A percentile compares a stretch with the other conserved stretches of the same genome.
Conservation (phyloP, 2,113 vertebrate species). For the Hemiprocne comata region DNA sequence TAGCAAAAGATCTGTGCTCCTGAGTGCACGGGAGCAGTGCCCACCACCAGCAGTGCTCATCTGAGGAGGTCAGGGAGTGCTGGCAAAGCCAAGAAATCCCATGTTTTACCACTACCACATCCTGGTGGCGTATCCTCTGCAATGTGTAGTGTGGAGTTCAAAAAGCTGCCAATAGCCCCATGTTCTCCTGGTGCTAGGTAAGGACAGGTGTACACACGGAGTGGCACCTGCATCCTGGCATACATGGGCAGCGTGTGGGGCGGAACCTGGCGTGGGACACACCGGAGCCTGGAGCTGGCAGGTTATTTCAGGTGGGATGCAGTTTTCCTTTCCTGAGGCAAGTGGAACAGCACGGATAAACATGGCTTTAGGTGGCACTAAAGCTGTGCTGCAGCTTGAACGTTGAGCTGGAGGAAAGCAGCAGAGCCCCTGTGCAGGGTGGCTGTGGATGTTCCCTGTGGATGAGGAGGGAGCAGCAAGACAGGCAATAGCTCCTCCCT, state of each 20-base stretch:
- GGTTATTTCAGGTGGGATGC: slow-evolving; percentile 21
- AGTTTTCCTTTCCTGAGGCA: background rate
- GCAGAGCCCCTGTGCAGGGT: background rate
- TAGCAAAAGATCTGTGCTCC: background rate
- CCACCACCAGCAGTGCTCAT: background rate
- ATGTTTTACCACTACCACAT: accelerated
- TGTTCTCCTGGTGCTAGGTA: accelerated
- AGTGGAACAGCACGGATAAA: background rate
- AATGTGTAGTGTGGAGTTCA: background rate
- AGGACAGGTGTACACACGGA: background rate
- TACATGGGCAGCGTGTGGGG: background rate
- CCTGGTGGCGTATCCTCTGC: background rate
- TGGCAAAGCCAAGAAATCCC: background rate
- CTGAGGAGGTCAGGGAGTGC: accelerated
- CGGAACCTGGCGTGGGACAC: slow-evolving; percentile 1
- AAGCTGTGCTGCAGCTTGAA: background rate
- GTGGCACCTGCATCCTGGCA: background rate
- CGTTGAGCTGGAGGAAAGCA: background rate
- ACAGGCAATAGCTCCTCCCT: background rate
- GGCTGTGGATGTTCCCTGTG: background rate
- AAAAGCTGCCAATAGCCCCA: background rate
- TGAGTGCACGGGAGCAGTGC: background rate
- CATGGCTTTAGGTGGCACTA: background rate
- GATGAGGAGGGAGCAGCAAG: background rate
- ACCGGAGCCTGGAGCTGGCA: background rate